Conservation (phyloP, 1,140 invertebrate species). For the Mya arenaria region DNA sequence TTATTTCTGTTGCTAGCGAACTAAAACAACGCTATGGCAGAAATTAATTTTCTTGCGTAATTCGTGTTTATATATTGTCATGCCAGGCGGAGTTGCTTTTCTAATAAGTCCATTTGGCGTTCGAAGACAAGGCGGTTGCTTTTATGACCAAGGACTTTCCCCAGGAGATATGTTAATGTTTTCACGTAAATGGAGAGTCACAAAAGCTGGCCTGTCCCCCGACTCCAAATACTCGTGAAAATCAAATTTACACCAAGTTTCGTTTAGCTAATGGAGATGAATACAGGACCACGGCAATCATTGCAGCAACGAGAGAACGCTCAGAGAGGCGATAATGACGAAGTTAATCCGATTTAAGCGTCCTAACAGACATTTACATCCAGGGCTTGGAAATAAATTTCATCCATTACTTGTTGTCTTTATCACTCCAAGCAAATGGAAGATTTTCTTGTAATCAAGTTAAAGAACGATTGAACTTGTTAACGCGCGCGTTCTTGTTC, state of each 20-base stretch:
- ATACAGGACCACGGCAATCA: conserved; percentile 43
- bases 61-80: conserved; percentile 48
- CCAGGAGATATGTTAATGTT: conserved; percentile 42
- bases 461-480: no score
- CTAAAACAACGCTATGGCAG: no score
- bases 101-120: conserved; percentile 37
- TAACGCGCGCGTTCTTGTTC: no score
- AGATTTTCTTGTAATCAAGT: no score
- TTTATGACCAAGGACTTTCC: conserved; percentile 22
- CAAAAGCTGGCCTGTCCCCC: no score
- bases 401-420: no score
- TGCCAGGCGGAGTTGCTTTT: conserved; percentile 32
- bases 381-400: no score
- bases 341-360: no score
- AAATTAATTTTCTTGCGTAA: conserved; percentile 56
- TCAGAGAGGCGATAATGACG: conserved; percentile 42
- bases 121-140: conserved; percentile 16
- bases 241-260: conserved; percentile 52
- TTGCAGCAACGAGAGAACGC: conserved; percentile 19
- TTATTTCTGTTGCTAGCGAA: conserved; percentile 38
- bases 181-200: conserved; percentile 43
- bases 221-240: conserved; percentile 28
- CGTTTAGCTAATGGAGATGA: conserved; percentile 50
- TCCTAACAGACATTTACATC: no score
- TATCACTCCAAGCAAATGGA: no score